Base-by-base conservation (phyloP, 2,888 invertebrate genomes). In the Lasioglossum oenotherae region DNA sequence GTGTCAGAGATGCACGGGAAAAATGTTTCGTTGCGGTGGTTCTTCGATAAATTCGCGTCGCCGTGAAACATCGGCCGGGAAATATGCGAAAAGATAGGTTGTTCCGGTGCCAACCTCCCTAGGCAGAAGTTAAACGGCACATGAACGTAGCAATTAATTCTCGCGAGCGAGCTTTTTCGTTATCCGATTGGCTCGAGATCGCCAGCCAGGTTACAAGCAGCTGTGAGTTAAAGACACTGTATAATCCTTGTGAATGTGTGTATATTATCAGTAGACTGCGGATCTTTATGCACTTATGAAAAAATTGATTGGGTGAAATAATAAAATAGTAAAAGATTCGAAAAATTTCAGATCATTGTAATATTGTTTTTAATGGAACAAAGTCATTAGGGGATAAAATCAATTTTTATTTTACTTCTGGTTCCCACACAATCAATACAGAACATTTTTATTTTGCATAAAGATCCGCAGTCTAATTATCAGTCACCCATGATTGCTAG, bases 91-190 rank as follows among this genome's bases (percentile, higher is more conserved):
- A 78, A 83, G 81, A 86, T 86, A 75, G 79, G 80, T 77, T 86
- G 88, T 77, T 71, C 27, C 79, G 74, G 49, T 86, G 88, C 86
- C 88, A 86, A 81, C 77, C 53, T 80, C 44, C 71, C 27, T 49
- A 53, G 69, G 71, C 72, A 78, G 73, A 84, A 82, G 80, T 80
- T 84, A 78, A 88, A 86, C 74, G 88, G 72, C 72, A 81, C 78
- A 81, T 81, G 83, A 88, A 86, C 84, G 87, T 87, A 75, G 88
- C 88, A 78, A 88, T 88, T 88, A 88, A 88, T 88, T 82, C 80
- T 78, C 72, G 16, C 78, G 72, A 53, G 44, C 87, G 84, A 82
- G 84, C 80, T 87, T 88, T 88, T 87, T 74, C 44, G 46, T 76
- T 31, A 73, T 46, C 44, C 46, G n/a, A 69, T 69, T 69, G 69